phyloP scores from a whole-genome alignment of 2,888 invertebrate species.

The Agrilus mali region DNA sequence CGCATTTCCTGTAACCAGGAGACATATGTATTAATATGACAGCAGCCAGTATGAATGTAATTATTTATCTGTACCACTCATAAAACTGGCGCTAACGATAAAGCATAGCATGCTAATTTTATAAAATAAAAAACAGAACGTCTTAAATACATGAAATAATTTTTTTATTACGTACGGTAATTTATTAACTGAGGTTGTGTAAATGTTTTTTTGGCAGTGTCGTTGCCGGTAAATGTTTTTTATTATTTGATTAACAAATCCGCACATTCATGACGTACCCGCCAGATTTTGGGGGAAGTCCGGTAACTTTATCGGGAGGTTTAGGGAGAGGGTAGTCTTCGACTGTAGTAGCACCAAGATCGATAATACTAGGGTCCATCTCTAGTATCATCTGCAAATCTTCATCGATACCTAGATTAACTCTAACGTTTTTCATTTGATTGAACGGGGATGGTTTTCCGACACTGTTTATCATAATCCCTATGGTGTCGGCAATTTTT shows the following conservation, averaged over 20 bases:
- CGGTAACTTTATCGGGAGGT: slow-evolving; percentile 10
- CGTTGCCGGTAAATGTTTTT: too few species aligned
- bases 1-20: too few species aligned
- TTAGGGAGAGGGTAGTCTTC: slow-evolving; percentile 9
- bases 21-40: too few species aligned
- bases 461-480: slow-evolving; percentile 3
- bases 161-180: not conserved
- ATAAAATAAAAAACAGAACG: too few species aligned
- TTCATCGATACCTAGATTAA: slow-evolving; percentile 45
- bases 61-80: too few species aligned
- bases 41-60: too few species aligned
- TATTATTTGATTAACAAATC: too few species aligned
- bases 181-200: too few species aligned
- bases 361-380: slow-evolving; percentile 48
- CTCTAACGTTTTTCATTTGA: slow-evolving; percentile 18
- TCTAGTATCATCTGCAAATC: slow-evolving; percentile 48
- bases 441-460: slow-evolving; percentile 1
- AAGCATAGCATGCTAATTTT: too few species aligned
- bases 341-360: slow-evolving; percentile 25
- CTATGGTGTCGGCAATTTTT: slow-evolving; percentile 7
- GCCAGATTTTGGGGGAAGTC: slow-evolving; percentile 15
- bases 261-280: slow-evolving; percentile 11
- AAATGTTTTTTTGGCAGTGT: too few species aligned
- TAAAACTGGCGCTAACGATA: too few species aligned
- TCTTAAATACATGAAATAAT: too few species aligned